Conservation (phyloP, 2,113 vertebrate genomes). For the Rhinopithecus roxellana region DNA sequence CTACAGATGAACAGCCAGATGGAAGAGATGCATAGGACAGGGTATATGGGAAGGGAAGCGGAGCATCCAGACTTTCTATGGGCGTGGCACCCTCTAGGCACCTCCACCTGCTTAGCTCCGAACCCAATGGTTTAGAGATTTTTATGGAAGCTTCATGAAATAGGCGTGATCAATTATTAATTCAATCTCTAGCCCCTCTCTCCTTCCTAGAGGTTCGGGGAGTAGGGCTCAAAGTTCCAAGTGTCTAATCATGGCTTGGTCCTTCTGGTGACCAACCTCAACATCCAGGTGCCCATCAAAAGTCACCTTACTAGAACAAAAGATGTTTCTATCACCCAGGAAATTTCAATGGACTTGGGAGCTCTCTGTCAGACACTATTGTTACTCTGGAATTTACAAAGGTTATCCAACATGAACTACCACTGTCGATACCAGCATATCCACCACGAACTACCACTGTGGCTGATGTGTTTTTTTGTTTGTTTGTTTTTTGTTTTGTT, state of each 20-base stretch:
- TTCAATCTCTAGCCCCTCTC: not conserved
- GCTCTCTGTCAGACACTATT: not conserved
- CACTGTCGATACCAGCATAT: not conserved
- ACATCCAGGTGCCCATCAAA: not conserved
- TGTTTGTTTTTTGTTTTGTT: too few species aligned
- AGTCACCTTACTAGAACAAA: not conserved
- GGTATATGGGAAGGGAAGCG: not conserved
- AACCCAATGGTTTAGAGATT: not conserved
- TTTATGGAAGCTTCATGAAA: not conserved
- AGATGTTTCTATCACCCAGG: not conserved
- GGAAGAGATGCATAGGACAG: not conserved
- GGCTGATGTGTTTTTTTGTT: not conserved
- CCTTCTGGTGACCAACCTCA: not conserved
- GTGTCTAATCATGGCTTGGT: not conserved
- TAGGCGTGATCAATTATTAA: not conserved
- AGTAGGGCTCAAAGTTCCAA: not conserved
- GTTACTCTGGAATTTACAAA: not conserved
- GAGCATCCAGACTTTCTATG: not conserved
- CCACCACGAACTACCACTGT: not conserved
- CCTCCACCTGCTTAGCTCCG: not conserved
- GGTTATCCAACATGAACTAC: not conserved
- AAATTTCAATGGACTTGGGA: not conserved
- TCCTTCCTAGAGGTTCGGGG: not conserved
- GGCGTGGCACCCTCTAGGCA: not conserved
- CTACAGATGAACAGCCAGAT: not conserved